Conservation (phyloP, 2,888 invertebrate genomes). For the Habroteleia sp. region DNA sequence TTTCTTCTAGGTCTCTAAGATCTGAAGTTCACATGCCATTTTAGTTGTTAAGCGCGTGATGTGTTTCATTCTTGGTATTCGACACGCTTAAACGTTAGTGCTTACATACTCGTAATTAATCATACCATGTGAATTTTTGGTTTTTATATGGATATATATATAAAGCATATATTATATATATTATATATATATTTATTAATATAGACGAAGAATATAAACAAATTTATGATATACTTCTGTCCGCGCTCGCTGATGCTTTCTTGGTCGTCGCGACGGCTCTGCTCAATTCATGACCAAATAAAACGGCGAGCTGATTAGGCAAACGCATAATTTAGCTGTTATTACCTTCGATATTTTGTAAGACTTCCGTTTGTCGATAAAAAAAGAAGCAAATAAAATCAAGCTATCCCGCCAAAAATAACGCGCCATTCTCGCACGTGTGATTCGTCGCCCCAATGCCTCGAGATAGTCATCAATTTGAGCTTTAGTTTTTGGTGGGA, state of each 20-base stretch:
- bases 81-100: slow-evolving; percentile 60
- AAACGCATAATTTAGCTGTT: slow-evolving; percentile 63
- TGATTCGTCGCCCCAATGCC: slow-evolving; percentile 8
- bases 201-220: slow-evolving; percentile 56
- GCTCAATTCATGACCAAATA: slow-evolving; percentile 66
- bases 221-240: slow-evolving; percentile 61
- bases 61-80: slow-evolving; percentile 63
- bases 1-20: slow-evolving; percentile 67
- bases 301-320: slow-evolving; percentile 64
- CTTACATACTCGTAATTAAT: slow-evolving; percentile 61
- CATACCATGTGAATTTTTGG: slow-evolving; percentile 57
- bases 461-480: slow-evolving; percentile 6
- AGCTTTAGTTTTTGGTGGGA: slow-evolving; percentile 27
- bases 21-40: slow-evolving; percentile 76
- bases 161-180: slow-evolving; percentile 32
- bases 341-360: slow-evolving; percentile 54
- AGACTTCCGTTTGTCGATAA: slow-evolving; percentile 52
- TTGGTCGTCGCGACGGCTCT: slow-evolving; percentile 62
- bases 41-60: slow-evolving; percentile 72
- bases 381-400: slow-evolving; percentile 16
- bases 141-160: slow-evolving; percentile 55
- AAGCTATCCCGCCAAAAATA: slow-evolving; percentile 33
- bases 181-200: slow-evolving; percentile 50
- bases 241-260: slow-evolving; percentile 58
- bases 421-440: slow-evolving; percentile 29